Percentiles rank a stretch among this genome's conserved stretches.
phyloP scores from a whole-genome alignment of 2,797 vertebrate species.

The Chaunax sp. region DNA sequence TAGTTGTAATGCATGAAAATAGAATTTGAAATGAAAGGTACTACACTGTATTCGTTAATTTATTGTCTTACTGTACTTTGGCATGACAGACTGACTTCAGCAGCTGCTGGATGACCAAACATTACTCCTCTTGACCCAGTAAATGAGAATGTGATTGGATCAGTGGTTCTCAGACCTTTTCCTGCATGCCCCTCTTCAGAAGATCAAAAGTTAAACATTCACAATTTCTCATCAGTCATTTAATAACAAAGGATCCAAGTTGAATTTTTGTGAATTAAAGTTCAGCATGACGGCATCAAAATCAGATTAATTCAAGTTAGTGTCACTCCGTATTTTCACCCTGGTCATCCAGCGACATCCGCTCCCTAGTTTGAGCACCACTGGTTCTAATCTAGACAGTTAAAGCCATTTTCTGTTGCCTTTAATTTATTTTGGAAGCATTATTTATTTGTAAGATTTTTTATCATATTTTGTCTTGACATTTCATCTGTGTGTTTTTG shows the following conservation, averaged over 20 bases:
- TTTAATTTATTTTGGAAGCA: constrained; percentile 58
- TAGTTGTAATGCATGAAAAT: constrained; percentile 72
- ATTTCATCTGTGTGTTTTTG: constrained; percentile 19
- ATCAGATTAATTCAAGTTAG: neutral
- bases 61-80: constrained; percentile 45
- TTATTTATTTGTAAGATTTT: constrained; percentile 59
- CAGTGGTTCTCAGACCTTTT: neutral
- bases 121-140: constrained; percentile 15
- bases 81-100: constrained; percentile 60
- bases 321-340: neutral
- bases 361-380: neutral
- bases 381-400: constrained; percentile 35
- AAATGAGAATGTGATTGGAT: constrained; percentile 19
- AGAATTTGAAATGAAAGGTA: constrained; percentile 55
- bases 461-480: constrained; percentile 32
- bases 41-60: constrained; percentile 54
- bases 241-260: no score
- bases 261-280: no score
- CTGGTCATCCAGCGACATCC: no score
- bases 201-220: no score
- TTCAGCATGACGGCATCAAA: no score
- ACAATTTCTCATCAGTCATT: no score
- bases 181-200: neutral
- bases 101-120: constrained; percentile 37
- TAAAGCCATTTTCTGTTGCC: constrained; percentile 55